phyloP scores from a whole-genome alignment of 2,113 vertebrate species.

The Thunnus maccoyii region DNA sequence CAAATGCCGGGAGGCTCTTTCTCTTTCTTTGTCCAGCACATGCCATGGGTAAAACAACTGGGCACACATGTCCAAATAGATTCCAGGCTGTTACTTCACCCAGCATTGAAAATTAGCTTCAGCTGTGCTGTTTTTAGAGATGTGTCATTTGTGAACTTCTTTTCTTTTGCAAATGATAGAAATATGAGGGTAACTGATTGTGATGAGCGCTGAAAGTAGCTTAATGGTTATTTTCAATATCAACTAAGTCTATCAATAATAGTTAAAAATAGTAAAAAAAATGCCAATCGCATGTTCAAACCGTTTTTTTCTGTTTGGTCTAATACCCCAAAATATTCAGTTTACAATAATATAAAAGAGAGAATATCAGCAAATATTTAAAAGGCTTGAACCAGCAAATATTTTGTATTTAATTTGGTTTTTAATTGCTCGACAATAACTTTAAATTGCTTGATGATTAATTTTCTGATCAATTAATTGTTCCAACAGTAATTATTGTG shows the following conservation, averaged over 20 bases:
- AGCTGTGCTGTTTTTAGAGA: conserved; percentile 9
- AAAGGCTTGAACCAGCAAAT: no score
- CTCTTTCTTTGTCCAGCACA: conserved; percentile 26
- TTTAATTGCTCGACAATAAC: no score
- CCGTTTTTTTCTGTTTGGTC: no score
- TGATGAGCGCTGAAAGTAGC: no score
- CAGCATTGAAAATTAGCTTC: conserved; percentile 1
- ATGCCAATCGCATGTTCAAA: no score
- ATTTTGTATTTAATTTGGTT: no score
- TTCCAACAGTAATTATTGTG: background rate
- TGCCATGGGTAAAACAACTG: conserved; percentile 18
- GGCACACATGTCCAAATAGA: conserved; percentile 23
- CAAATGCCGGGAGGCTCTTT: conserved; percentile 12
- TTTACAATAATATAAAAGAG: no score
- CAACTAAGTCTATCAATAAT: background rate
- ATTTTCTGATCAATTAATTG: background rate
- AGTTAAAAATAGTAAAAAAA: background rate
- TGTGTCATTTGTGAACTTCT: background rate
- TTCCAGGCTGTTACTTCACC: conserved; percentile 2
- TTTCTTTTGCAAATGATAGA: conserved; percentile 12
- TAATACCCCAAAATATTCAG: no score
- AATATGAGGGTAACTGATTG: background rate
- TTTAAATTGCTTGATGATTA: background rate
- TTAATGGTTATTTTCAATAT: no score
- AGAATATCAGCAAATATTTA: no score